Conservation (phyloP, 2,888 invertebrate genomes). For the Stegophylla sp. region DNA sequence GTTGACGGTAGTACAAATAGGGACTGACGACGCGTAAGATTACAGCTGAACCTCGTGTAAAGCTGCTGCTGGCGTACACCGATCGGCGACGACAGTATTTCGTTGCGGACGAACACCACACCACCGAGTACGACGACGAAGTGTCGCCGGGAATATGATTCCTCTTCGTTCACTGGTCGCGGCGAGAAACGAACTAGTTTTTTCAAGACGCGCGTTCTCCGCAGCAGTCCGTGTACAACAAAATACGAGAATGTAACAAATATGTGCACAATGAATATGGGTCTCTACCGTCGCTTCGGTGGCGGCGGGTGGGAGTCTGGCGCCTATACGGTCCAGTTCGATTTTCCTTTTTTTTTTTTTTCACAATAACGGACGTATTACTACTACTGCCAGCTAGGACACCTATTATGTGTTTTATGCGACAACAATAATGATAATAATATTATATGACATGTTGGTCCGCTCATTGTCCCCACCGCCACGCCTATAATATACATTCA, state of each 20-base stretch:
- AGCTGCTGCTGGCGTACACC: too few relatives aligned
- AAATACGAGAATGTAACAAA: too few relatives aligned
- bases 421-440: constrained; percentile 1
- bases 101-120: background rate
- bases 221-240: background rate
- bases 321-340: constrained; percentile 55
- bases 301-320: constrained; percentile 34
- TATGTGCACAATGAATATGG: background rate
- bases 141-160: background rate
- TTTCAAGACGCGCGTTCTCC: background rate
- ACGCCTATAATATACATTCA: too few relatives aligned
- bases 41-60: too few relatives aligned
- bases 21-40: too few relatives aligned
- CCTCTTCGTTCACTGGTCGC: background rate
- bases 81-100: background rate
- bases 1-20: too few relatives aligned
- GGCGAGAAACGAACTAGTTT: constrained; percentile 3
- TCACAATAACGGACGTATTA: background rate
- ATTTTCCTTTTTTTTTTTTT: constrained; percentile 49
- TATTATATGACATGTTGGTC: constrained; percentile 24
- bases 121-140: background rate
- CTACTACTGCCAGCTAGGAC: too few relatives aligned
- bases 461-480: constrained; percentile 1
- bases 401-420: background rate
- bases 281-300: background rate